Evolutionary conservation across 2,797 vertebrate species (phyloP).

Genomic region (Sebastes minor): DNA sequence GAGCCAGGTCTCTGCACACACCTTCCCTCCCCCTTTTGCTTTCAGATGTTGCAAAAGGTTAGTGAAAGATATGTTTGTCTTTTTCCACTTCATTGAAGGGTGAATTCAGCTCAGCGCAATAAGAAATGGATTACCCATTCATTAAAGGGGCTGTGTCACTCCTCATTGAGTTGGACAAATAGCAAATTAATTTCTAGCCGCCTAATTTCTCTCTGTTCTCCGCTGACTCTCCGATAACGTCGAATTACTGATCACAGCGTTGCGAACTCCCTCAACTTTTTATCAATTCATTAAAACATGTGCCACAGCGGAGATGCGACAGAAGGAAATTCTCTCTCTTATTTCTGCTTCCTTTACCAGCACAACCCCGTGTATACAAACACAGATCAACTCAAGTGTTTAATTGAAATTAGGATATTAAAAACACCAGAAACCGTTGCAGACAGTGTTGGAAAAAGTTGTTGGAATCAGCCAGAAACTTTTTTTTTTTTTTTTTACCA

Average conservation of each 20-base stretch:
- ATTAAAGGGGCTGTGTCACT: slow-evolving; percentile 79
- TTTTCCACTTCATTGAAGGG: slow-evolving; percentile 80
- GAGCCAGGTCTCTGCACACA: slow-evolving; percentile 26
- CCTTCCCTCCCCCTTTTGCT: slow-evolving; percentile 32
- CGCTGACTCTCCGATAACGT: slow-evolving; percentile 74
- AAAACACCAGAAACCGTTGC: slow-evolving; percentile 16
- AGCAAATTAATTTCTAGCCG: slow-evolving; percentile 80
- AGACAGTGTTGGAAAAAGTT: not conserved
- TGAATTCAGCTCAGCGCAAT: slow-evolving; percentile 73
- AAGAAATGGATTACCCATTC: slow-evolving; percentile 79
- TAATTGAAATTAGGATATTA: slow-evolving; percentile 41
- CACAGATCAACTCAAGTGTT: slow-evolving; percentile 38
- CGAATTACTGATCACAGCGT: slow-evolving; percentile 70
- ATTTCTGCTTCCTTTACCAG: slow-evolving; percentile 33
- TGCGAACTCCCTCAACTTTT: slow-evolving; percentile 70
- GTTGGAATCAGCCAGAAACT: slow-evolving; percentile 22
- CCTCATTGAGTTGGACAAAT: slow-evolving; percentile 82
- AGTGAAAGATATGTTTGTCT: slow-evolving; percentile 75
- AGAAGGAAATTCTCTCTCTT: slow-evolving; percentile 37
- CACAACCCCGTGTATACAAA: slow-evolving; percentile 27
- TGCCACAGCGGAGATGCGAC: slow-evolving; percentile 51
- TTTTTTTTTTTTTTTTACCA: slow-evolving; percentile 35
- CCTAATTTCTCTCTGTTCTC: slow-evolving; percentile 81
- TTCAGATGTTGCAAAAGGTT: slow-evolving; percentile 70
- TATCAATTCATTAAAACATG: slow-evolving; percentile 73